Base-by-base conservation (phyloP, 2,888 invertebrate genomes). In the Sminthurides aquaticus region DNA sequence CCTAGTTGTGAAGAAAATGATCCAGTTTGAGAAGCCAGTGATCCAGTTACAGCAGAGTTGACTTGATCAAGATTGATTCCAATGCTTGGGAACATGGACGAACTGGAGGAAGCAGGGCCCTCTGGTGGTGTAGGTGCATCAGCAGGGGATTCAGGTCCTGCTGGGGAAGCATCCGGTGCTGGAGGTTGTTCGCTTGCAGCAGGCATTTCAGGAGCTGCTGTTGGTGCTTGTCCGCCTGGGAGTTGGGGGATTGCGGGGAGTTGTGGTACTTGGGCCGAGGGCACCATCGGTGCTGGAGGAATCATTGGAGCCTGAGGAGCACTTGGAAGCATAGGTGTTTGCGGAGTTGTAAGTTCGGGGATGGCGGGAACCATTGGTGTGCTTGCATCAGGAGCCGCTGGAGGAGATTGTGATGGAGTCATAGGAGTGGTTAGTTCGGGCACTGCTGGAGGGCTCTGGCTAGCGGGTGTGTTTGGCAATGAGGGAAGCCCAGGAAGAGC, bases 231-330 rank as follows among this genome's bases (percentile, higher is more conserved):
- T 8, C 22, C 25, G 11, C 22, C 18, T 8, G 22, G 56, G 11
- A 26, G 56, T 26, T 24, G 24, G 11, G 56, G 56, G n/a, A 56
- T 11, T 11, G 3, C 11, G 3, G 56, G 56, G 25, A 56, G 27
- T 56, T 15, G 56, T 26, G 56, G 56, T 56, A 22, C 54, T 54
- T 15, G 54, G 8, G 54, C 11, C n/a, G n/a, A n/a, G n/a, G n/a
- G n/a, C n/a, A n/a, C n/a, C n/a, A n/a, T n/a, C 8, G 20, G 54
- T 54, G 54, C 54, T 54, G 54, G 54, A 15, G 22, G 56, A 26
- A 11, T 56, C 15, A 18, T 25, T 26, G 56, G 56, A 26, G 56
- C 22, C 20, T 8, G 20, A 2, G 57, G 57, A 27, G 28, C 57
- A 25, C 11, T 2, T 57, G 57, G 56, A 26, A 24, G 5, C 20